Percentiles rank a stretch among this genome's conserved stretches.
Evolutionary conservation across 2,113 vertebrate species (phyloP).

Genomic region (Aramus guarauna): DNA sequence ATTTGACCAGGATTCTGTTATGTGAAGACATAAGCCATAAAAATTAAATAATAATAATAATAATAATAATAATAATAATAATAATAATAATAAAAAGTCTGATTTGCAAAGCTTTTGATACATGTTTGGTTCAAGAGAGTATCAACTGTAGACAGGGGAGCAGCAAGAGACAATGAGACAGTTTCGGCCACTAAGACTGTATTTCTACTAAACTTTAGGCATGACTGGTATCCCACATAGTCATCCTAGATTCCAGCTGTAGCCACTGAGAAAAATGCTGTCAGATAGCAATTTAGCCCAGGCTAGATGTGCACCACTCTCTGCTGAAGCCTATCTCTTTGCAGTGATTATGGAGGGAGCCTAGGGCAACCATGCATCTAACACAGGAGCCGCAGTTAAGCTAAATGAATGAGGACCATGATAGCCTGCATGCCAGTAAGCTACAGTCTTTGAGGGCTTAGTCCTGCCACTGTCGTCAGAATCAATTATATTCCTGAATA

Average conservation of each 20-base stretch:
- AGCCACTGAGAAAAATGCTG: background rate
- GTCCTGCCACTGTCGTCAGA: background rate
- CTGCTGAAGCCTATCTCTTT: background rate
- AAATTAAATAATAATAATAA: no score
- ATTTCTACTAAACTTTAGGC: background rate
- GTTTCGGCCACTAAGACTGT: background rate
- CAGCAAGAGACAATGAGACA: background rate
- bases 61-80: no score
- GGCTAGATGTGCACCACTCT: background rate
- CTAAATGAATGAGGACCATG: background rate
- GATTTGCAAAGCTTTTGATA: background rate
- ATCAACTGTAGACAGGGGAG: background rate
- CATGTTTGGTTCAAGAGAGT: background rate
- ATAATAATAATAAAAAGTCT: no score
- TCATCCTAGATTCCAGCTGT: background rate
- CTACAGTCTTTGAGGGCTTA: background rate
- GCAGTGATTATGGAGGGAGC: background rate
- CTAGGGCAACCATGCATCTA: background rate
- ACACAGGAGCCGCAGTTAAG: background rate
- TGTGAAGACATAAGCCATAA: accelerated
- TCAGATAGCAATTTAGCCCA: background rate
- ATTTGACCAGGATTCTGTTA: background rate
- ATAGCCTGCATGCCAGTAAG: background rate
- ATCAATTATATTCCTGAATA: constrained; percentile 26
- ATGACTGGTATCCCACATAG: background rate